Base-by-base conservation (phyloP, 2,797 vertebrate species). In the Scleropages formosus region DNA sequence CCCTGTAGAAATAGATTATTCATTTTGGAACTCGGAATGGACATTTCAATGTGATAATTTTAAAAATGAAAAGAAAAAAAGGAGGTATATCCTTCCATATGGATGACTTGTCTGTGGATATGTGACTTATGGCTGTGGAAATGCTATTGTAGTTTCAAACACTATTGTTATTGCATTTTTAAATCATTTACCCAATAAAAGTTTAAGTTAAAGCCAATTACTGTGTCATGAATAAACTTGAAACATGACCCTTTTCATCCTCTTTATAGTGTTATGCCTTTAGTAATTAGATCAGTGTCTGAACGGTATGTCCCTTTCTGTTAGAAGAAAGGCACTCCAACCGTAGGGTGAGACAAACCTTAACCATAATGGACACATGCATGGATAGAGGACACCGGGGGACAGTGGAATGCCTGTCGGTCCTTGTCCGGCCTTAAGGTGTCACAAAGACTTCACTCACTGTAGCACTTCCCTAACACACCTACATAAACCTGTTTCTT, bases 161-260 rank as follows among this genome's bases (percentile, higher is more conserved):
- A 96, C 95, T 94, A 93, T 94, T 98, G 96, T 98, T 96, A 96
- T 94, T 96, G 96, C 93, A 6, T 92, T 97, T 98, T 97, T 95
- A 97, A 91, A 96, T 95, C 95, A 97, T 97, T 97, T 98, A 98
- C 96, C 95, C 96, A 98, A 98, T 98, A 99, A 98, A 98, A 93
- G 90, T 93, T 61, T 94, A 95, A 83, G 67, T 82, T 71, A 84
- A 82, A 84, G 79, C 4, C 47, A 70, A 12, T 56, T 9, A 51
- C 49, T 70, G 20, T 39, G 68, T 71, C 56, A 16, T 71, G 24
- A 46, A 24, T 46, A 20, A 20, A 67, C 39, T 39, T 39, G 39
- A 39, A 39, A 39, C 31, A 39, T n/a, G n/a, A n/a, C n/a, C n/a
- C n/a, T n/a, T n/a, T n/a, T n/a, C n/a, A n/a, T n/a, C n/a, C n/a